A percentile compares a stretch with the other conserved stretches of the same genome.
These are phyloP conservation scores for Osmerus mordax DNA, from an alignment of 2,113 vertebrate genomes.

Conservation along the genomic window DNA sequence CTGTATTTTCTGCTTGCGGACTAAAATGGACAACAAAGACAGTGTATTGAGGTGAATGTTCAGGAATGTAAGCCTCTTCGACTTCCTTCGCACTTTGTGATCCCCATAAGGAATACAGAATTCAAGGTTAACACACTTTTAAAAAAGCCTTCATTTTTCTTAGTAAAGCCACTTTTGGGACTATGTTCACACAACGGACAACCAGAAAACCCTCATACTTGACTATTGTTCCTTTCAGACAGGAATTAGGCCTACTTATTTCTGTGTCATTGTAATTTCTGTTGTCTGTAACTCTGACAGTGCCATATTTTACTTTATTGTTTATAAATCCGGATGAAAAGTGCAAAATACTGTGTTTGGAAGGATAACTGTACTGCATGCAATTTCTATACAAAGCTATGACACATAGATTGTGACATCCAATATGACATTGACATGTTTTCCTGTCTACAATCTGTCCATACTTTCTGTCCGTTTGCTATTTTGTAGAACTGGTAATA, in stretches of 20 bases:
- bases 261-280: slow-evolving; percentile 4
- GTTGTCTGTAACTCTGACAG: slow-evolving; percentile 7
- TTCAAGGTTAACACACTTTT: no score
- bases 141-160: neutral
- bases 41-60: no score
- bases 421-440: no score
- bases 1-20: no score
- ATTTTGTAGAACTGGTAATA: no score
- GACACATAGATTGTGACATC: no score
- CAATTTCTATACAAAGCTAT: neutral
- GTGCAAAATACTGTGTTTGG: neutral
- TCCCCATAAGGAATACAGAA: no score
- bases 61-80: no score
- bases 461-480: no score
- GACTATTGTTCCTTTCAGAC: neutral
- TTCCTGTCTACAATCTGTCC: no score
- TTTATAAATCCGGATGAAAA: slow-evolving; percentile 5
- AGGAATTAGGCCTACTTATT: neutral
- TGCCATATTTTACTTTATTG: slow-evolving; percentile 11
- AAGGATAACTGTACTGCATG: neutral
- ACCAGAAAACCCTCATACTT: neutral
- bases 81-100: no score
- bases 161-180: neutral
- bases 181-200: neutral
- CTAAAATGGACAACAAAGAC: no score